These are phyloP conservation scores for Potorous gilbertii DNA, from an alignment of 2,797 vertebrate species.

Conservation along the genomic window DNA sequence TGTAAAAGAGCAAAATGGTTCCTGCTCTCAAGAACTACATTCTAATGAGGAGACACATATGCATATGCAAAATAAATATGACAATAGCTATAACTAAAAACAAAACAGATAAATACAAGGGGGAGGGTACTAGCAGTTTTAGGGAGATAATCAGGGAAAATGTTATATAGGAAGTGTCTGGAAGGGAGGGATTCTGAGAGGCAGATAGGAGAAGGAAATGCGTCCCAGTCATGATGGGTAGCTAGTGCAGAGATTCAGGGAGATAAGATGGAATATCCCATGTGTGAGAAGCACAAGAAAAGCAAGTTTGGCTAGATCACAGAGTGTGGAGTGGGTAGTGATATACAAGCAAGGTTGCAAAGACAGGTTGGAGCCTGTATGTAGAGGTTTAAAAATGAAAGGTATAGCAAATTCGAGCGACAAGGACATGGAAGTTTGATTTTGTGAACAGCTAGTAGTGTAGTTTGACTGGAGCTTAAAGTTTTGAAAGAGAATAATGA, in stretches of 20 bases:
- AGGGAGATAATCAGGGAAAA: not conserved
- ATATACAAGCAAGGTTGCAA: not conserved
- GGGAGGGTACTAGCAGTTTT: not conserved
- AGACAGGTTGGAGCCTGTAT: not conserved
- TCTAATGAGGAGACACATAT: not conserved
- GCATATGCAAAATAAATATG: not conserved
- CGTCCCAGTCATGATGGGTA: not conserved
- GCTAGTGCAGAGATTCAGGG: not conserved
- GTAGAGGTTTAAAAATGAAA: not conserved
- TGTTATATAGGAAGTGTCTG: not conserved
- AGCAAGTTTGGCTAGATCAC: not conserved
- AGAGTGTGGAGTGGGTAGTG: not conserved
- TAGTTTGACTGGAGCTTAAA: not conserved
- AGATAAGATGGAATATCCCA: not conserved
- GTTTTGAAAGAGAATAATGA: not conserved
- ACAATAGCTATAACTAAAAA: not conserved
- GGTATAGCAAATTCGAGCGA: not conserved
- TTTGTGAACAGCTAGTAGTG: not conserved
- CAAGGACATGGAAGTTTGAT: not conserved
- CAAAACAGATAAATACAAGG: not conserved
- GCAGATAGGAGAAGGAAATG: not conserved
- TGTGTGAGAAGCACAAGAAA: not conserved
- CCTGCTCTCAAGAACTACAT: not conserved
- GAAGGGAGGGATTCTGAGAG: not conserved
- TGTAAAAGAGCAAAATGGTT: not conserved